Base-by-base conservation (phyloP, 2,113 vertebrate genomes). In the Prunella fulvescens region DNA sequence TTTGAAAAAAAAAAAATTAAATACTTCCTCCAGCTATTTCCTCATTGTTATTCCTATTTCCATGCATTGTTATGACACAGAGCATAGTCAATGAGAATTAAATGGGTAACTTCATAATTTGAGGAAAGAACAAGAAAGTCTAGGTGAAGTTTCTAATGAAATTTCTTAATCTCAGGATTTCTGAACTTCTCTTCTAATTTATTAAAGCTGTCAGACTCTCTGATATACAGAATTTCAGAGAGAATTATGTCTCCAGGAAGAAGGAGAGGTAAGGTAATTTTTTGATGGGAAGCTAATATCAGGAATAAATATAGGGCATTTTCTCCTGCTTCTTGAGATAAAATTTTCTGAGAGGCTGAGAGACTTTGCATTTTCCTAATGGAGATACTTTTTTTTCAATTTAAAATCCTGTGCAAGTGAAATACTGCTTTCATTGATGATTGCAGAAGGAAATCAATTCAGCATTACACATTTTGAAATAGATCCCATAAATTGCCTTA, bases 341-440 rank as follows among this genome's bases (percentile, higher is more conserved):
- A 91, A 87, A 14, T 13, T 86, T 78, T 39, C 67, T 23, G 39
- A 91, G 70, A 81, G 24, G 35, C 54, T 85, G 73, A 62, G 61
- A 76, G 66, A 51, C 45, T 89, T 86, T 28, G 12, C 42, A 48
- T 80, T 91, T 95, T 65, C 42, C 42, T 86, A 82, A 93, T 69
- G 74, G 77, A 86, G 90, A 92, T 73, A 80, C 8, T 91, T 77
- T 80, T 87, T 57, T 88, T 91, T 74, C 92, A 90, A 80, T 96
- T 93, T 88, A 82, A 95, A 95, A 70, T 70, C 57, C 74, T 50
- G 2, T 83, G 56, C 39, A 50, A 94, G 79, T 88, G 87, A 93
- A 92, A 82, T 86, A 80, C 31, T 73, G 50, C 50, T 85, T 92
- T 94, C 70, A 91, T 28, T 73, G 62, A 66, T 62, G 80, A 76